Percentiles rank a stretch among this genome's conserved stretches.
phyloP scores from a whole-genome alignment of 2,113 vertebrate genomes.

The Cricetomys ansorgei region DNA sequence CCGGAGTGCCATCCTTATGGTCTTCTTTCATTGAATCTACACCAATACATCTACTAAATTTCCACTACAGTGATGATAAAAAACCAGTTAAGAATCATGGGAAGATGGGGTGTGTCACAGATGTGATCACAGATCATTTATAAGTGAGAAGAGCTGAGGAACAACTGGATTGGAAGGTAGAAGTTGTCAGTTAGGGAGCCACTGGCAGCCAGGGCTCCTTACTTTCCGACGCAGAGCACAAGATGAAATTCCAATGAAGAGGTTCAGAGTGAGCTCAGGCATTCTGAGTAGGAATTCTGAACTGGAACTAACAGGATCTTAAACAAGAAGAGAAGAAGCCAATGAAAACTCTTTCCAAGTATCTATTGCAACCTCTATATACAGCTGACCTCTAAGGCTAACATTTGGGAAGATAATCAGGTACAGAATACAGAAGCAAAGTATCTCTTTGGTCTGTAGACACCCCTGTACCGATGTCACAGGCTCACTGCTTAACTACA shows the following conservation, averaged over 20 bases:
- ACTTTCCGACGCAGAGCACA: neutral
- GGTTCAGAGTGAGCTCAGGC: neutral
- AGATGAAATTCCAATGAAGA: neutral
- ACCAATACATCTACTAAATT: neutral
- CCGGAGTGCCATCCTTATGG: neutral
- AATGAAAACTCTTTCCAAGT: neutral
- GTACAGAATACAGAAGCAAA: neutral
- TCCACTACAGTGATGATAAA: neutral
- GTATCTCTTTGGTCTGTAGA: too few relatives aligned
- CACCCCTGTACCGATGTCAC: neutral
- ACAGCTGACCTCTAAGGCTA: neutral
- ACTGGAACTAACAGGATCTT: neutral
- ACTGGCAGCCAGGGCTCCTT: neutral
- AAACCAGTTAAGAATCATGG: neutral
- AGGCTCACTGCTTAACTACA: neutral
- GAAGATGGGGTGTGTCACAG: neutral
- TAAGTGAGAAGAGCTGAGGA: neutral
- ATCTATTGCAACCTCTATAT: neutral
- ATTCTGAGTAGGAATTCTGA: neutral
- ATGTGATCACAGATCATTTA: neutral
- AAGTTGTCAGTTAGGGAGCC: too few relatives aligned
- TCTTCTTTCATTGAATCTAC: neutral
- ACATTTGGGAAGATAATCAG: neutral
- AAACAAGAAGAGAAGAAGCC: neutral
- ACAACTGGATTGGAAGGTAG: neutral